Evolutionary conservation across 2,888 invertebrate species (phyloP), one percentile per base, ranked within the genome.

Genomic region (Osmoderma eremita): DNA sequence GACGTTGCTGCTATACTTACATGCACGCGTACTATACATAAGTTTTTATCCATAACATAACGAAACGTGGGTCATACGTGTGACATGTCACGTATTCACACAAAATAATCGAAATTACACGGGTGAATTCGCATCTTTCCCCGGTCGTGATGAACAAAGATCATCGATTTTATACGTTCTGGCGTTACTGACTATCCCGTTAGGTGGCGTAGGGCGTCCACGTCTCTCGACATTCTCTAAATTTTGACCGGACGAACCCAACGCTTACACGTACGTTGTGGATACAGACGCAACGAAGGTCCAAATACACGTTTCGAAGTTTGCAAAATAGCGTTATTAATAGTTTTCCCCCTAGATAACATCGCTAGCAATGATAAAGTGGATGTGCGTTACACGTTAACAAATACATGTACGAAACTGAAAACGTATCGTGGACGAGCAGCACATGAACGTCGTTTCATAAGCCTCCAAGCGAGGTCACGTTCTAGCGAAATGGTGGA

Each of bases 201-300:
- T 53, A 53, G 53, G 18, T 53, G 53, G 53, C 53, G 53, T 53
- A 50, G 50, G 50, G 50, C 50, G 24, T 50, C 24, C 50, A 50
- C 50, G 50, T 24, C 50, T 24, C 24, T n/a, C 50, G 22, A 49
- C 50, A 24, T 50, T 50, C 50, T 50, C 50, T 50, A 53, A 53
- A 53, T 53, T 36, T 36, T 36, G 36, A 30, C 53, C 53, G 38
- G 12, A 30, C 53, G 30, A 53, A 36, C 30, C 18, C 53, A 22
- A 30, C 38, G 22, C 36, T 36, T 53, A 53, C 36, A 30, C 30
- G 36, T 38, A 38, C 30, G 8, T n/a, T n/a, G n/a, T n/a, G n/a
- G n/a, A n/a, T n/a, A n/a, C 24, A 10, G 17, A 42, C 10, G 13
- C 42, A 17, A 42, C 6, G 42, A 8, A 8, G 42, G 17, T 2